phyloP scores from a whole-genome alignment of 1,140 invertebrate species.

The Drosophila baimaii region DNA sequence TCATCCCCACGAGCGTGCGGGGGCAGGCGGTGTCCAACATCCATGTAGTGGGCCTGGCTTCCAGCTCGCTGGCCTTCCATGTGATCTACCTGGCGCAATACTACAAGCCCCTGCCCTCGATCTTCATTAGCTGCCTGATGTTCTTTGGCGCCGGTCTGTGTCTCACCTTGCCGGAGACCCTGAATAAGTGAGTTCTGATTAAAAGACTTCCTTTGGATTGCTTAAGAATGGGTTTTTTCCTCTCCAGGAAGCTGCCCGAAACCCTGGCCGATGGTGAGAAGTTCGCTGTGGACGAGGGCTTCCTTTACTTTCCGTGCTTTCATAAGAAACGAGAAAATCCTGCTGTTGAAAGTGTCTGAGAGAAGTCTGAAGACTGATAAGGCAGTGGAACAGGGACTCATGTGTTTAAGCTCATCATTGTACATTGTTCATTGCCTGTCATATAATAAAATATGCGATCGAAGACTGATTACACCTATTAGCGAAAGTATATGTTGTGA shows the following conservation, averaged over 20 bases:
- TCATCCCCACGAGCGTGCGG: slow-evolving; percentile 88
- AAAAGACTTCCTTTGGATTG: not conserved
- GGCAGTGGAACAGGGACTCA: not conserved
- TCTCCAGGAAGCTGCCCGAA: slow-evolving; percentile 85
- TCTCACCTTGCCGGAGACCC: slow-evolving; percentile 87
- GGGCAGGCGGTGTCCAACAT: slow-evolving; percentile 85
- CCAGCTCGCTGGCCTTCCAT: slow-evolving; percentile 66
- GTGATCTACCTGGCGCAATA: slow-evolving; percentile 84
- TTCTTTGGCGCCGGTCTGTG: slow-evolving; percentile 85
- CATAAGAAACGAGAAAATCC: not conserved
- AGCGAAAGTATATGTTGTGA: not conserved
- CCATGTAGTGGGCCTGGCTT: slow-evolving; percentile 86
- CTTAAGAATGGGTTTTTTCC: too few relatives aligned
- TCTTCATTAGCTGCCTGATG: slow-evolving; percentile 85
- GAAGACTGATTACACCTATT: slow-evolving; percentile 32
- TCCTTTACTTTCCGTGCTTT: slow-evolving; percentile 58
- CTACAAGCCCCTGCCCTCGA: slow-evolving; percentile 85
- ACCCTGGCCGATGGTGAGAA: slow-evolving; percentile 86
- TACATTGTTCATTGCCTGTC: slow-evolving; percentile 11
- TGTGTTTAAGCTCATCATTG: slow-evolving; percentile 12
- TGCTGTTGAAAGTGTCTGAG: not conserved
- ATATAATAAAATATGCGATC: not conserved
- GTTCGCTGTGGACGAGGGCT: slow-evolving; percentile 85
- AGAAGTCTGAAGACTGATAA: not conserved
- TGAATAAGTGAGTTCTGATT: slow-evolving; percentile 76